Conservation (phyloP, 2,113 vertebrate genomes). For the Antechinus stuartii region DNA sequence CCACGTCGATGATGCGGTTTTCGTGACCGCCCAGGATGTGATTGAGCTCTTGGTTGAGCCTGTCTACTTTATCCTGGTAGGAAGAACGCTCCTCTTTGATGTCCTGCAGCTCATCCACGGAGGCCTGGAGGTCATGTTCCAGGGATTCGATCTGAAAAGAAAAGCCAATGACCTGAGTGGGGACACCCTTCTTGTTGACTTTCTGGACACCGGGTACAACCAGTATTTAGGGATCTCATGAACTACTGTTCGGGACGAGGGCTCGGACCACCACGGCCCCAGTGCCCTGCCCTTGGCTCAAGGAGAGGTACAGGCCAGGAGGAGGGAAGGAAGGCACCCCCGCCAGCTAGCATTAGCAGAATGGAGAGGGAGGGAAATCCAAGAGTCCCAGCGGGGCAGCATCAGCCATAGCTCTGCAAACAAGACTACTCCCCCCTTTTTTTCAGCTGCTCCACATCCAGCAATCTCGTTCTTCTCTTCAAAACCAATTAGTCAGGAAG, state of each 20-base stretch:
- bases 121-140: slow-evolving; percentile 91
- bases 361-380: neutral
- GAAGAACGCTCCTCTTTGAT: slow-evolving; percentile 92
- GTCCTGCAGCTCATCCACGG: slow-evolving; percentile 94
- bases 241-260: neutral
- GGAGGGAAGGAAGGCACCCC: neutral
- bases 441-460: neutral
- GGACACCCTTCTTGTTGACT: neutral
- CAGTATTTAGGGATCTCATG: slow-evolving; percentile 13
- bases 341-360: rapidly evolving
- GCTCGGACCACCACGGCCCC: neutral
- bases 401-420: neutral
- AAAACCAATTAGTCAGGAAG: slow-evolving; percentile 48
- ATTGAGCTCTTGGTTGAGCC: slow-evolving; percentile 96
- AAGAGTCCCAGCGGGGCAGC: neutral
- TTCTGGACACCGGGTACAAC: neutral
- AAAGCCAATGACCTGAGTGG: slow-evolving; percentile 40
- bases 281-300: neutral
- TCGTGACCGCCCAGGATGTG: slow-evolving; percentile 93
- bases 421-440: neutral
- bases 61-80: slow-evolving; percentile 95
- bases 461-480: slow-evolving; percentile 50
- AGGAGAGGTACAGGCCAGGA: neutral
- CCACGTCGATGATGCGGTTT: slow-evolving; percentile 93
- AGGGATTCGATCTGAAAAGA: slow-evolving; percentile 90